A percentile compares a stretch with the other conserved stretches of the same genome.
Conservation (phyloP, 2,888 invertebrate species). For the Oscheius sp. region DNA sequence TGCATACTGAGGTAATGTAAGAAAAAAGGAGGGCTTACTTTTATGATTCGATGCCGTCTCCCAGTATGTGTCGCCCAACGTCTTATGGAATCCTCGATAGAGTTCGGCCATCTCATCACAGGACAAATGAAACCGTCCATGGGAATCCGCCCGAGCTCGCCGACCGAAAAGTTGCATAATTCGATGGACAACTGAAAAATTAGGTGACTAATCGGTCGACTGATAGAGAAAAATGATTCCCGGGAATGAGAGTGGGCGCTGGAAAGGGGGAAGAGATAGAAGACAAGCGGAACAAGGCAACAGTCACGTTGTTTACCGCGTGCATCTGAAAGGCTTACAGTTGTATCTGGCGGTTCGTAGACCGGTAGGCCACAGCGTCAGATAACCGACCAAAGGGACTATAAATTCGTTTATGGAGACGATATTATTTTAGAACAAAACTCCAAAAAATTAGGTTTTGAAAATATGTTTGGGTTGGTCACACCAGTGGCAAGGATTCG, state of each 20-base stretch:
- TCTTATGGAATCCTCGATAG: conserved; percentile 21
- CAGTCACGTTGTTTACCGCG: no score
- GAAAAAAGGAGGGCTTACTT: conserved; percentile 5
- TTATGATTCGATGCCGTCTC: conserved; percentile 26
- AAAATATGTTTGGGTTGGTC: no score
- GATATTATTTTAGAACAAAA: no score
- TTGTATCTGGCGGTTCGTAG: no score
- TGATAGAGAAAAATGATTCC: neutral
- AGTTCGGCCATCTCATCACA: conserved; percentile 27
- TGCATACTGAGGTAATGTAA: conserved; percentile 20
- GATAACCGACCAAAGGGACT: no score
- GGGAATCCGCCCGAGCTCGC: conserved; percentile 10
- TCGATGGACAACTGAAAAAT: no score
- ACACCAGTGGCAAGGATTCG: no score
- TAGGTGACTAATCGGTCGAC: neutral
- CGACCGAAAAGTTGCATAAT: conserved; percentile 26
- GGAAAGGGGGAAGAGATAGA: neutral
- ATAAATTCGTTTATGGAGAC: no score
- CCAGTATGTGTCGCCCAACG: conserved; percentile 26
- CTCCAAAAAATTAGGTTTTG: no score
- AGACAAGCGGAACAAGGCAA: neutral
- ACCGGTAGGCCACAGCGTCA: no score
- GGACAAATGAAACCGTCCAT: conserved; percentile 22
- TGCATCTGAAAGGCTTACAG: no score
- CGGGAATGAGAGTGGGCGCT: neutral